Base-by-base conservation (phyloP, 2,888 invertebrate genomes). In the Parnassius orleans region DNA sequence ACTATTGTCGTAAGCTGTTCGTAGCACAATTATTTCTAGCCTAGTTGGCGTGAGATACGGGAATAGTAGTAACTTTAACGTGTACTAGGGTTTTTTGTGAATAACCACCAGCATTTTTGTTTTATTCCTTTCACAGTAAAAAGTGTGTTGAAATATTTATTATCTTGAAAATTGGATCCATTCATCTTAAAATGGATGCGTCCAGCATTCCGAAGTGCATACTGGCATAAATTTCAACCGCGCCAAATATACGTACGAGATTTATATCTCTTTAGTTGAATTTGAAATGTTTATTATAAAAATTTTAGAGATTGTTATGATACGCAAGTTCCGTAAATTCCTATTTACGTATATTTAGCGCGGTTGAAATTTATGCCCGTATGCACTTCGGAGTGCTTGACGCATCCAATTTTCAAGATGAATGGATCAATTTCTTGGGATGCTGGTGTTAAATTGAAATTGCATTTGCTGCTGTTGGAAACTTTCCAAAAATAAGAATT, bases 351-450 rank as follows among this genome's bases (percentile, higher is more conserved):
- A 15, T 2, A 15, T 15, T 15, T 15, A 15, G 42, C 57, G 52
- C 48, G 14, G 53, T 57, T 52, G 61, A 60, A 68, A 68, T 70
- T 67, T 66, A 67, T 68, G 64, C 65, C 61, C 66, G 66, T 56
- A 66, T 69, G 68, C 69, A 69, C 66, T 66, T 65, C 56, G 46
- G 63, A 66, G 65, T 64, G 65, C 68, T 63, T 65, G 57, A 62
- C 68, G 66, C 61, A 66, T 65, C 66, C 70, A 71, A 71, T 71
- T 68, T 71, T 65, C 68, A 66, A 69, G 69, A 71, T 69, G 71
- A 69, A 71, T 69, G 68, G 68, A 67, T 69, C 70, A 69, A 69
- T 71, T 69, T 68, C 70, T 62, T 62, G 61, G 56, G 63, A 56
- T 52, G 63, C 55, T 65, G 69, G 67, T 67, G 66, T 66, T 64